Conservation (phyloP, 2,113 vertebrate species). For the Xiphorhynchus elegans region DNA sequence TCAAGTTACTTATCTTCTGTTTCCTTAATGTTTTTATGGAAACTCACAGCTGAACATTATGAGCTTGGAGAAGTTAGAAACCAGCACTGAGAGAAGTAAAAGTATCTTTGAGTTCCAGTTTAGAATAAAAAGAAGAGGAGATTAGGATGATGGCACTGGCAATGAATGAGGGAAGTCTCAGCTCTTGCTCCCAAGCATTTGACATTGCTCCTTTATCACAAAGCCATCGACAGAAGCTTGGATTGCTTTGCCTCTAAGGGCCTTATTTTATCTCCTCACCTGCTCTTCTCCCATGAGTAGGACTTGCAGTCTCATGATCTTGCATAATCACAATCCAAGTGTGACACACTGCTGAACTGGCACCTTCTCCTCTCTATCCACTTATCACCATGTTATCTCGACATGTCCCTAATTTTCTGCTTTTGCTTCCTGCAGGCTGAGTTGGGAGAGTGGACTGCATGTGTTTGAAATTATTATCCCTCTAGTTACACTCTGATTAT, state of each 20-base stretch:
- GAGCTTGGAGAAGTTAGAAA: neutral
- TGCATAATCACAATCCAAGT: neutral
- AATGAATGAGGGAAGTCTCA: neutral
- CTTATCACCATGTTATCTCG: neutral
- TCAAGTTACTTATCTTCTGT: neutral
- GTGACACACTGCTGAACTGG: neutral
- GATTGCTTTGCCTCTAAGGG: conserved; percentile 32
- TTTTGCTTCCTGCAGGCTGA: conserved; percentile 12
- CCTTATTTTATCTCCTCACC: conserved; percentile 37
- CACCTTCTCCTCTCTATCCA: neutral
- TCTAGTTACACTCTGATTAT: neutral
- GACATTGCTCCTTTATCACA: neutral
- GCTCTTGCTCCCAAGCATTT: neutral
- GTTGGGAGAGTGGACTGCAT: neutral
- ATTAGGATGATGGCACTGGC: neutral
- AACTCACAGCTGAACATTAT: neutral
- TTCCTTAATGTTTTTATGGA: neutral
- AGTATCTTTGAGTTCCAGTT: neutral
- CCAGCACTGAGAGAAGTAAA: neutral
- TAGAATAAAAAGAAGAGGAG: neutral
- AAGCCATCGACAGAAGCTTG: neutral
- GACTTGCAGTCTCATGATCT: neutral
- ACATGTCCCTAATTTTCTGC: neutral
- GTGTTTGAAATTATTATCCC: neutral
- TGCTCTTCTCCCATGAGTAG: neutral